Evolutionary conservation across 2,113 vertebrate genomes (phyloP), one percentile per base, ranked within the genome.

Genomic region (Calonectris borealis): DNA sequence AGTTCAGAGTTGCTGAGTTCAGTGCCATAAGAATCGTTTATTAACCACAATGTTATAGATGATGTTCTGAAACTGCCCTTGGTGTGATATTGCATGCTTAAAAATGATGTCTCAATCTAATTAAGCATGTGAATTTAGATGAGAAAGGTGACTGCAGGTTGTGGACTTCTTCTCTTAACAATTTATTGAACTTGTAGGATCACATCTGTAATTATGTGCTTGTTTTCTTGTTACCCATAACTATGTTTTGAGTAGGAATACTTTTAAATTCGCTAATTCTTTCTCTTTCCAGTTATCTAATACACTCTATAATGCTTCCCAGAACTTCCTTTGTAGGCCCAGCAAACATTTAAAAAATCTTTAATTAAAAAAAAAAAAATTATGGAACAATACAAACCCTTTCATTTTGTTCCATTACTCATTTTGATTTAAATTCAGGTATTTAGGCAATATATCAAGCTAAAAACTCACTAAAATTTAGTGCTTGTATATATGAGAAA

Each of bases 381-480:
- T 71, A 83, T 16, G 22, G 42, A 83, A 71, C 26, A 40, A 80
- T 48, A 36, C 5, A 75, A 92, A 46, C 3, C 11, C 20, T 57
- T 76, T 76, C 1, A 17, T 68, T 93, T 77, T 42, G 11, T 60
- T 88, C 34, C 34, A 76, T 65, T 83, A 26, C 32, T 85, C 31
- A 57, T 71, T 89, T 61, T 89, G 7, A 61, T 76, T 65, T 69
- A 95, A 94, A 81, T 83, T 57, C 42, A 80, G 52, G 18, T 89
- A 64, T 85, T 94, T 91, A 82, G 78, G n/a, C 32, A 93, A 46
- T 40, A 78, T 42, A 64, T 71, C 52, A 83, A 81, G 32, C 27
- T 87, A 82, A 94, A 94, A 89, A 52, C 34, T 88, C 44, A 62
- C 46, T 88, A 69, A 91, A 97, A 91, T 76, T 16, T 80, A 73